phyloP scores from a whole-genome alignment of 1,140 invertebrate genomes.

The Cecropterus lyciades region DNA sequence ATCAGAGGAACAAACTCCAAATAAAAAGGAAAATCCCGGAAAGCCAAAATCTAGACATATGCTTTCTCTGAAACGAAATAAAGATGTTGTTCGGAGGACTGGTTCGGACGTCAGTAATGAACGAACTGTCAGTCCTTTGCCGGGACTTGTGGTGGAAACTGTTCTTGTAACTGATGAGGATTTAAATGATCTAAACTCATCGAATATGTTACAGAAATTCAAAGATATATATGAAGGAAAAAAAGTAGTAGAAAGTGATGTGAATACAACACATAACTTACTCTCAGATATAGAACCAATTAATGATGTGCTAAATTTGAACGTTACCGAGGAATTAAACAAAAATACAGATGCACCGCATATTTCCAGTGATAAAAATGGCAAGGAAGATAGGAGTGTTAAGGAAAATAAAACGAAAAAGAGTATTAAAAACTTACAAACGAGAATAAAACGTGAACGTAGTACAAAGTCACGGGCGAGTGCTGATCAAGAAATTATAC shows the following conservation, averaged over 20 bases:
- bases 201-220: constrained; percentile 50
- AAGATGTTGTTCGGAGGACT: constrained; percentile 17
- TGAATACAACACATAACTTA: constrained; percentile 56
- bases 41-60: constrained; percentile 21
- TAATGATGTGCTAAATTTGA: constrained; percentile 37
- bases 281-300: constrained; percentile 47
- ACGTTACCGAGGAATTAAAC: constrained; percentile 40
- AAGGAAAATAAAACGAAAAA: constrained; percentile 15
- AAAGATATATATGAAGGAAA: constrained; percentile 50
- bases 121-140: constrained; percentile 58
- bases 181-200: constrained; percentile 46
- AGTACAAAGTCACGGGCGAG: neutral
- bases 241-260: constrained; percentile 37
- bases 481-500: neutral
- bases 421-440: neutral
- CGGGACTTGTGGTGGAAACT: constrained; percentile 59
- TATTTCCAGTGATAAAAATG: constrained; percentile 7
- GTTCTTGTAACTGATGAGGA: constrained; percentile 30
- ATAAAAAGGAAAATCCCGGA: constrained; percentile 39
- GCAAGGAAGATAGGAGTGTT: neutral
- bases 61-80: constrained; percentile 27
- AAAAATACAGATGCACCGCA: constrained; percentile 1
- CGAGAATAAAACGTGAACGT: constrained; percentile 12
- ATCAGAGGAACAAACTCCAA: constrained; percentile 20
- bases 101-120: constrained; percentile 36